Evolutionary conservation across 2,113 vertebrate genomes (phyloP).

Genomic region (Oreotrochilus melanogaster): DNA sequence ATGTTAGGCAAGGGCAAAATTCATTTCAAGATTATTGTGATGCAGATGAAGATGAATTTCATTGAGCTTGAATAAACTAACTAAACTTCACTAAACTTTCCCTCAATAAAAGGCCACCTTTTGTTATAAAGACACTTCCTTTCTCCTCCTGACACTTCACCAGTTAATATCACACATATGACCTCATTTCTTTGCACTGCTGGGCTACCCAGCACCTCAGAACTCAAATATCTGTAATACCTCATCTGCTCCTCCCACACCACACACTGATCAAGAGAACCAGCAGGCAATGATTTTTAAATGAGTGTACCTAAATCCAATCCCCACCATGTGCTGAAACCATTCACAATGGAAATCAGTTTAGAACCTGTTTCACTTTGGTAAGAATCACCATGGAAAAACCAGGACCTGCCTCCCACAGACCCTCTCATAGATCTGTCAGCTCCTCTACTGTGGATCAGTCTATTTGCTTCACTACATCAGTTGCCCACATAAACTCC

Average conservation of each 20-base stretch:
- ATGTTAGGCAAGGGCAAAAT: background rate
- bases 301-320: background rate
- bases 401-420: background rate
- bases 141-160: background rate
- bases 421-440: background rate
- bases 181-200: background rate
- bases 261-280: background rate
- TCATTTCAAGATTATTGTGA: background rate
- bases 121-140: background rate
- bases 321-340: background rate
- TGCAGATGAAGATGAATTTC: background rate
- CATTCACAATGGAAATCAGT: background rate
- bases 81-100: background rate
- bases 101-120: background rate
- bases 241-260: background rate
- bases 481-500: background rate
- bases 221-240: background rate
- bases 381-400: background rate
- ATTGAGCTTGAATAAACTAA: background rate
- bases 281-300: background rate
- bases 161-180: background rate
- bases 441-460: background rate
- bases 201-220: background rate
- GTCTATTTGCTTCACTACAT: background rate
- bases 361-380: background rate